These are phyloP conservation scores for Semaprochilodus insignis DNA, from an alignment of 2,797 vertebrate species.

Conservation along the genomic window DNA sequence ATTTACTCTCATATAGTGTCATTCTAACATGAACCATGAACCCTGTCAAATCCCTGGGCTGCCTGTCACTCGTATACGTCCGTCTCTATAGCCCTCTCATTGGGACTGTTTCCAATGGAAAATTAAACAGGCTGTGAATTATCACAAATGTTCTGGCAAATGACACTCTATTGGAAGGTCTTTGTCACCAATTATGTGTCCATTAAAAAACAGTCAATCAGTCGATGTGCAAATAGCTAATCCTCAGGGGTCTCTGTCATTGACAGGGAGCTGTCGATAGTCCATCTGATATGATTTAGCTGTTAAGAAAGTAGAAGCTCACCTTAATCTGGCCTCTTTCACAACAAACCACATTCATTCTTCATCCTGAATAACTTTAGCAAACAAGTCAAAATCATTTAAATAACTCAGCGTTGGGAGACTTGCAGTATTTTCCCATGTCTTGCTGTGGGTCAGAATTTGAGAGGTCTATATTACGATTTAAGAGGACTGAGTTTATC, in stretches of 20 bases:
- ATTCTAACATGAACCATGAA: background rate
- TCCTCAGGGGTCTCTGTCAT: slow-evolving; percentile 88
- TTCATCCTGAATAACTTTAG: slow-evolving; percentile 69
- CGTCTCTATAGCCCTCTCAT: slow-evolving; percentile 66
- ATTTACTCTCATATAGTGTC: background rate
- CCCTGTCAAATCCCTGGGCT: slow-evolving; percentile 16
- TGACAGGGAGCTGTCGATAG: slow-evolving; percentile 92
- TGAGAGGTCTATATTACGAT: slow-evolving; percentile 10
- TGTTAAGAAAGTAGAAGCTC: slow-evolving; percentile 82
- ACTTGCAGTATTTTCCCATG: slow-evolving; percentile 3
- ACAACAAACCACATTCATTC: slow-evolving; percentile 61
- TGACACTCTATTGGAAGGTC: slow-evolving; percentile 94
- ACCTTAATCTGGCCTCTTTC: slow-evolving; percentile 72
- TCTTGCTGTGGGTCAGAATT: slow-evolving; percentile 37
- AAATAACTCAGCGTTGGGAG: slow-evolving; percentile 17
- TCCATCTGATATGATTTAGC: slow-evolving; percentile 87
- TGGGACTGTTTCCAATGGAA: slow-evolving; percentile 81
- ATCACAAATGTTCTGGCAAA: slow-evolving; percentile 85
- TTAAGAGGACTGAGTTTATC: slow-evolving; percentile 30
- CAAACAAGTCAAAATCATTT: slow-evolving; percentile 29
- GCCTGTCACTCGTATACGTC: slow-evolving; percentile 19
- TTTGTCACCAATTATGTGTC: slow-evolving; percentile 99
- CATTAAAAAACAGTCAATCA: slow-evolving; percentile 99
- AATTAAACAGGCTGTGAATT: slow-evolving; percentile 85
- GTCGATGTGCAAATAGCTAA: slow-evolving; percentile 89